Percentiles rank a stretch among this genome's conserved stretches.
These are phyloP conservation scores for Saccostrea glomerata DNA, from an alignment of 1,140 invertebrate species.

Conservation along the genomic window DNA sequence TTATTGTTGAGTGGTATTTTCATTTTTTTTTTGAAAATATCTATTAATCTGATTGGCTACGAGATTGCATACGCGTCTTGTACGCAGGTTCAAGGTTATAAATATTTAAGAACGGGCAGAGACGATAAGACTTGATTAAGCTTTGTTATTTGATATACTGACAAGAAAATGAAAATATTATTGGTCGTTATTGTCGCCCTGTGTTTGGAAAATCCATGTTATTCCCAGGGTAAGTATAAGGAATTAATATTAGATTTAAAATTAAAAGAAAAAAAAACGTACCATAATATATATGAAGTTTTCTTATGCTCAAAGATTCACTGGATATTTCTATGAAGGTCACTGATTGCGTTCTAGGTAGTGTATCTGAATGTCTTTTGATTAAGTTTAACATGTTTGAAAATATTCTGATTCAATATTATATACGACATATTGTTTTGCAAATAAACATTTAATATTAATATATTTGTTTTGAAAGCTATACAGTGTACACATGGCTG, in stretches of 20 bases:
- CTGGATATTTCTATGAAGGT: neutral
- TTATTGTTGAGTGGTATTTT: no score
- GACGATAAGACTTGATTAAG: neutral
- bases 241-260: neutral
- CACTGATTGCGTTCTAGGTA: no score
- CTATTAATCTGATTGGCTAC: no score
- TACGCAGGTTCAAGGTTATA: neutral
- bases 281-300: neutral
- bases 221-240: neutral
- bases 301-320: neutral
- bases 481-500: neutral
- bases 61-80: neutral
- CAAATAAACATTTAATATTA: no score
- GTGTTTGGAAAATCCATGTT: neutral
- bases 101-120: neutral
- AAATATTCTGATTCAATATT: no score
- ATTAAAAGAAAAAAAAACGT: neutral
- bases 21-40: no score
- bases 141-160: neutral
- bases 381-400: no score
- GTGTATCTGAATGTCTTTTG: no score
- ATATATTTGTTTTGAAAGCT: neutral
- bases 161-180: neutral
- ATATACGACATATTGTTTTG: no score
- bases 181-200: neutral